Evolutionary conservation across 1,140 invertebrate species (phyloP).

Genomic region (Bombus huntii): DNA sequence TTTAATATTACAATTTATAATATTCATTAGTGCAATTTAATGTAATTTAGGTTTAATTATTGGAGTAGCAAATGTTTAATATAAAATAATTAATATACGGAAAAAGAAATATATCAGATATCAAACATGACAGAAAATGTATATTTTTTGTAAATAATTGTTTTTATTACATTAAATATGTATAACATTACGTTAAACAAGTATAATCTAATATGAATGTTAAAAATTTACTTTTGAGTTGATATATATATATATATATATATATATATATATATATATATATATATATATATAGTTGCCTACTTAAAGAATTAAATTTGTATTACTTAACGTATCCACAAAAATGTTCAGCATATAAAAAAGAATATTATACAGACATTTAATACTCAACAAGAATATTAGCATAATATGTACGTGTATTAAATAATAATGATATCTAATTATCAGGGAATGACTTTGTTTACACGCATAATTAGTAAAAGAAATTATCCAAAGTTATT

Average conservation of each 20-base stretch:
- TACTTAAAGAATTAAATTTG: background rate
- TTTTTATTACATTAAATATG: background rate
- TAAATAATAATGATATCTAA: background rate
- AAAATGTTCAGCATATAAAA: background rate
- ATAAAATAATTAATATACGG: background rate
- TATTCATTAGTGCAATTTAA: background rate
- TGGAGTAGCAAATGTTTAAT: background rate
- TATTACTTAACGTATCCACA: background rate
- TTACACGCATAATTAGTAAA: background rate
- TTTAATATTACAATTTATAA: background rate
- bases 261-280: background rate
- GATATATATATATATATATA: background rate
- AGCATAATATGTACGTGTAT: background rate
- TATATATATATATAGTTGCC: background rate
- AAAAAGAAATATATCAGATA: background rate
- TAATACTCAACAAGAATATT: too few species aligned
- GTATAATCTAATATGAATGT: background rate
- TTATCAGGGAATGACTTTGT: background rate
- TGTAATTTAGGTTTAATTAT: background rate
- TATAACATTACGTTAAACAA: background rate
- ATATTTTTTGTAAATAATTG: background rate
- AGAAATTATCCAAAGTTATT: background rate
- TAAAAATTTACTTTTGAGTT: background rate
- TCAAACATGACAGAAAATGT: background rate
- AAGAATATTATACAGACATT: background rate